Conservation (phyloP, 2,797 vertebrate species). For the Myotis vivesi region DNA sequence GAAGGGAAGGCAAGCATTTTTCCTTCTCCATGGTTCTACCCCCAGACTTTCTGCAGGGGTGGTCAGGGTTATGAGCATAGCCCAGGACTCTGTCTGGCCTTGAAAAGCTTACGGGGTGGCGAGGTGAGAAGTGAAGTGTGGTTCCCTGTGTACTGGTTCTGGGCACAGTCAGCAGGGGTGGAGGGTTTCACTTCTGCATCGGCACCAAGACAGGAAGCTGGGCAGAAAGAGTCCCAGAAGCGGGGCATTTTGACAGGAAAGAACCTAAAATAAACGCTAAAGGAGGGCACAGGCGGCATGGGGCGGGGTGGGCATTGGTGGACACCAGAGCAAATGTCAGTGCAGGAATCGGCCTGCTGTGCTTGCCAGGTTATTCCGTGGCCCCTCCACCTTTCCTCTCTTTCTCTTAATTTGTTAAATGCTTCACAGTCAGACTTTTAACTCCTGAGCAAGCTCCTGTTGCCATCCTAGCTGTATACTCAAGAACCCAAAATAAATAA, state of each 20-base stretch:
- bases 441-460: neutral
- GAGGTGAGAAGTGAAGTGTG: neutral
- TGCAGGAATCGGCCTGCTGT: accelerated
- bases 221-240: constrained; percentile 20
- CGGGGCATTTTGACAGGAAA: neutral
- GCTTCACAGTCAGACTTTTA: neutral
- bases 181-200: constrained; percentile 58
- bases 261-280: neutral
- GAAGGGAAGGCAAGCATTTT: neutral
- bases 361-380: accelerated
- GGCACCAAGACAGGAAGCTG: constrained; percentile 31
- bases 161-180: neutral
- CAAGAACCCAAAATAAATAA: neutral
- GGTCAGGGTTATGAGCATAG: neutral
- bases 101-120: neutral
- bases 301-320: accelerated
- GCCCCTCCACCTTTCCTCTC: neutral
- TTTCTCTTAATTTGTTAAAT: neutral
- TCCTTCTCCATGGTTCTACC: neutral
- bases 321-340: neutral
- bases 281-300: neutral
- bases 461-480: neutral
- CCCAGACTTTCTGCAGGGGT: neutral
- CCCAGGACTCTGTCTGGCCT: neutral
- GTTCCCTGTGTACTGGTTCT: neutral